Evolutionary conservation across 2,113 vertebrate genomes (phyloP).

Genomic region (Sinocyclocheilus grahami): DNA sequence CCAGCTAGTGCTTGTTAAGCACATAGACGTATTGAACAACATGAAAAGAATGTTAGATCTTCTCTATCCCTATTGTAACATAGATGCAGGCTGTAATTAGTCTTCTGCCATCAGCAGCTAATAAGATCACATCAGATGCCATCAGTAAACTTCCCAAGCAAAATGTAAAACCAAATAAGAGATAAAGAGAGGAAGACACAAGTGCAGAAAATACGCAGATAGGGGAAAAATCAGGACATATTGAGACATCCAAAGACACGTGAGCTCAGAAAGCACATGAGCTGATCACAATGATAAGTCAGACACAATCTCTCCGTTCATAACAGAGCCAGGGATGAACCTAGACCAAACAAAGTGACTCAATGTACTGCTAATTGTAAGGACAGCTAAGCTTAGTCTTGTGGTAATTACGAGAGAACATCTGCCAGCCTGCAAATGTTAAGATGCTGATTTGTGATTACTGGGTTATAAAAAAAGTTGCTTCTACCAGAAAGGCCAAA

Average conservation of each 20-base stretch:
- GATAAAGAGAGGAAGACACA: constrained; percentile 20
- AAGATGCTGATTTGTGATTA: constrained; percentile 11
- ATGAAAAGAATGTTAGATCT: constrained; percentile 30
- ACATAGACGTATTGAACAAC: background rate
- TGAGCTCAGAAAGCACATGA: constrained; percentile 29
- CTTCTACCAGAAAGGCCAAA: constrained; percentile 7
- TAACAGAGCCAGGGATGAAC: background rate
- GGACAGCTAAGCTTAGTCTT: constrained; percentile 4
- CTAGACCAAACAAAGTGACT: constrained; percentile 32
- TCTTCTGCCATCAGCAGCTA: constrained; percentile 18
- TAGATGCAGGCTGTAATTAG: background rate
- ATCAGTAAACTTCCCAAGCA: constrained; percentile 29
- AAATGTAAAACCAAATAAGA: constrained; percentile 5
- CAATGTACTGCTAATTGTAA: constrained; percentile 4
- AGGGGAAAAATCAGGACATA: background rate
- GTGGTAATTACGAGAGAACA: background rate
- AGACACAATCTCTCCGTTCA: constrained; percentile 21
- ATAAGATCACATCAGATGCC: constrained; percentile 23
- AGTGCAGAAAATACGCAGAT: background rate
- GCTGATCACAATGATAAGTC: constrained; percentile 45
- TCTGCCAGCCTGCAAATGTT: background rate
- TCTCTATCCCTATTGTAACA: background rate
- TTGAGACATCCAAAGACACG: constrained; percentile 29
- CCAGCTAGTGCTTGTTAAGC: background rate
- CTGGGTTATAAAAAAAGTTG: background rate